Evolutionary conservation across 1,140 invertebrate genomes (phyloP).

Genomic region (Araneus ventricosus): DNA sequence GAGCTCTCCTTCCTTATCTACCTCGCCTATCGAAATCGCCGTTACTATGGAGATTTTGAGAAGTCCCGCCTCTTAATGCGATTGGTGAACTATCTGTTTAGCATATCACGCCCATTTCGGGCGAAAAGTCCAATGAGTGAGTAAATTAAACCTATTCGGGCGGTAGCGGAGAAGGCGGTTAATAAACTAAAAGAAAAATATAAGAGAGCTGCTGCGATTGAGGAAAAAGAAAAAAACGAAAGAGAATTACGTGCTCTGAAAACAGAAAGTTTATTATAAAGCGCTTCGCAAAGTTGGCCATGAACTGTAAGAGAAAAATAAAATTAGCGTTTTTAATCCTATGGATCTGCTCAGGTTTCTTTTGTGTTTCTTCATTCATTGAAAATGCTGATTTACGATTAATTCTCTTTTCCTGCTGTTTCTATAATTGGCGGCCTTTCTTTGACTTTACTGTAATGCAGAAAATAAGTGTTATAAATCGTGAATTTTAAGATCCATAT

Average conservation of each 20-base stretch:
- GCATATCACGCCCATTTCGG: neutral
- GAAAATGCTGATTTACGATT: neutral
- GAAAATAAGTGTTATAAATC: too few species aligned
- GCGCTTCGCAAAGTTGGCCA: neutral
- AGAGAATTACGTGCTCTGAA: conserved; percentile 3
- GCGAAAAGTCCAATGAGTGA: neutral
- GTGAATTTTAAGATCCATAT: too few species aligned
- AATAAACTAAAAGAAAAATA: conserved; percentile 4
- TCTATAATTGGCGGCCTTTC: neutral
- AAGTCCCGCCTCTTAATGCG: conserved; percentile 33
- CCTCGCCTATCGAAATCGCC: conserved; percentile 51
- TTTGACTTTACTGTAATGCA: neutral
- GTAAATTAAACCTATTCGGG: neutral
- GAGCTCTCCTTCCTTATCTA: neutral
- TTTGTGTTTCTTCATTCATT: neutral
- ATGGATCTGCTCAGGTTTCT: neutral
- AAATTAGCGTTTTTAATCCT: neutral
- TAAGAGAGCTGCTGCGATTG: neutral
- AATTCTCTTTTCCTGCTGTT: neutral
- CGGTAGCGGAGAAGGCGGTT: neutral
- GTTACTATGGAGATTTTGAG: conserved; percentile 50
- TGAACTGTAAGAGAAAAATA: neutral
- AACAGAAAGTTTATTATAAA: neutral
- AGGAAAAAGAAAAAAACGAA: neutral
- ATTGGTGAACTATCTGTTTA: conserved; percentile 44